Base-by-base conservation (phyloP, 2,113 vertebrate species). In the Apaloderma vittatum region DNA sequence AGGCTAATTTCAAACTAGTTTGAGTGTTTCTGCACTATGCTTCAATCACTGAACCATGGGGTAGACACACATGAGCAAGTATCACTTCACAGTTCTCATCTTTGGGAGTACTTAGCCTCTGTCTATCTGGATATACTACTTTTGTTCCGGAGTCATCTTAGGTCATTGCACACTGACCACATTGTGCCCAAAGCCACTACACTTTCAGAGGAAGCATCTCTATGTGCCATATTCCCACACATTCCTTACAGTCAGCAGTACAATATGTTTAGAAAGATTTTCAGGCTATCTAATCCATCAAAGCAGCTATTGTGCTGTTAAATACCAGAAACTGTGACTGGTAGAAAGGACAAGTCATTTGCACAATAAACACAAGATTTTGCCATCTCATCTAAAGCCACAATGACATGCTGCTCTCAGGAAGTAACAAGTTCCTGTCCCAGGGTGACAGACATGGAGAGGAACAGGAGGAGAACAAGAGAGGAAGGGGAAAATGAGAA, bases 21-120 rank as follows among this genome's bases (percentile, higher is more conserved):
- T 40, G 54, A 59, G 16, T 45, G 17, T 40, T n/a, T 16, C 1
- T 65, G 45, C 14, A 12, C 1, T 1, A 18, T 0, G 8, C 30
- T 67, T 24, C 3, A 6, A 15, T 67, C 54, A 34, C 37, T 17
- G 61, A 66, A 27, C 11, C 8, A 1, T 6, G 12, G 26, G 45
- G 14, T 7, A 29, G 29, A 45, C 15, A 43, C 22, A 48, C 3
- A 27, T 34, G n/a, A 4, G 15, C 13, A 40, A 29, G 12, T 16
- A 75, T 51, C 52, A 12, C 13, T 49, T 65, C 34, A 11, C 27
- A n/a, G 72, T 30, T 12, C 20, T 70, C 21, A 6, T 40, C 10
- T 29, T 37, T 27, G 8, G 43, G 3, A 19, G 5, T 23, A 15
- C 10, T 43, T 19, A 27, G 24, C 11, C 30, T 11, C 12, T 34